phyloP scores from a whole-genome alignment of 2,113 vertebrate genomes.

The Gallinago paraguaiae region DNA sequence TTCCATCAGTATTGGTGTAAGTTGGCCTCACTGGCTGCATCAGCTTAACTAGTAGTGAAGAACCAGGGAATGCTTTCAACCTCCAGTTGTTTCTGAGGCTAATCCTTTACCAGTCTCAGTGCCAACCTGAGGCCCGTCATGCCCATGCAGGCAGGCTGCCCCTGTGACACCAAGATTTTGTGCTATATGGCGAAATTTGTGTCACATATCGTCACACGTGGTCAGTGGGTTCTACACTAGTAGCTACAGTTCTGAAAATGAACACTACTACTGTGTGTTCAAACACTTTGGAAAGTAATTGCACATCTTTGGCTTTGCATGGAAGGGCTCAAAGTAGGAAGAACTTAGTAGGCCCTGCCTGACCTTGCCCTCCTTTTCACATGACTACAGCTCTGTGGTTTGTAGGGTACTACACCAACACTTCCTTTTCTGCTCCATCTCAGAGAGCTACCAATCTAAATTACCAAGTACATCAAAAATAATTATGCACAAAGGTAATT shows the following conservation, averaged over 20 bases:
- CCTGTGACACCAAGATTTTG: accelerated
- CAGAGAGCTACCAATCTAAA: neutral
- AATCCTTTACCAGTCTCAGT: neutral
- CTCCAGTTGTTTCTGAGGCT: neutral
- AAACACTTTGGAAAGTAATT: neutral
- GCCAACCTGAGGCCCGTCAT: accelerated
- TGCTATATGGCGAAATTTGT: neutral
- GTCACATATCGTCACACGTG: accelerated
- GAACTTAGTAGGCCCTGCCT: neutral
- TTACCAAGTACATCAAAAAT: neutral
- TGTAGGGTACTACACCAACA: accelerated
- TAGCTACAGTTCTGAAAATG: neutral
- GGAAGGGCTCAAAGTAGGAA: neutral
- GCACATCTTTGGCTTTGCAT: neutral
- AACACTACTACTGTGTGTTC: accelerated
- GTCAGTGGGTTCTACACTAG: accelerated
- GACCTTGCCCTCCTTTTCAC: neutral
- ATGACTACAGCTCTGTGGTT: neutral
- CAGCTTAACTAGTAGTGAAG: neutral
- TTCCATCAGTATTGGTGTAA: accelerated
- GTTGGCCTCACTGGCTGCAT: neutral
- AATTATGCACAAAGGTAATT: neutral
- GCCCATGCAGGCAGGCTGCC: neutral
- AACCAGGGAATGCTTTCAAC: neutral
- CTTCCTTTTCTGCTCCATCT: neutral